phyloP scores from a whole-genome alignment of 2,888 invertebrate genomes.

The Drosophila seclusa region DNA sequence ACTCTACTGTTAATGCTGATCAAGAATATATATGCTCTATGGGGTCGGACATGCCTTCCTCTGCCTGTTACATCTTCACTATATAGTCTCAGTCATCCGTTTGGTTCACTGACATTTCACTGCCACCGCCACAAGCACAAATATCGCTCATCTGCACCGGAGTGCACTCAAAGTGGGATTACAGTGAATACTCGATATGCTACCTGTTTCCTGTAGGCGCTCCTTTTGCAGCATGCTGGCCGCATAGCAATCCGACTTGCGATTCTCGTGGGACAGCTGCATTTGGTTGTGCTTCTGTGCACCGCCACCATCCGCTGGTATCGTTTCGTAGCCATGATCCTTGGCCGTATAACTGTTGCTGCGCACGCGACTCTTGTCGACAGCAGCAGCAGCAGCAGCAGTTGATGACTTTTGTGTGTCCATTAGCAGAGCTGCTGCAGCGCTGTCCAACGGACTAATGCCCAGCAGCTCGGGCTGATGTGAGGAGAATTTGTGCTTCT shows the following conservation, averaged over 20 bases:
- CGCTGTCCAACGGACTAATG: constrained; percentile 76
- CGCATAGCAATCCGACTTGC: constrained; percentile 84
- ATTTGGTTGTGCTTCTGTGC: constrained; percentile 35
- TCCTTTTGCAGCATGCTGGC: constrained; percentile 83
- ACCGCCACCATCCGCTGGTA: constrained; percentile 80
- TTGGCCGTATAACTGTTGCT: constrained; percentile 85
- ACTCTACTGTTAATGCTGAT: neutral
- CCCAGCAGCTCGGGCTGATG: constrained; percentile 70
- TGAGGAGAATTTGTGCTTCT: constrained; percentile 84
- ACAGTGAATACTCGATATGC: neutral
- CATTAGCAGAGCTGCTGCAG: constrained; percentile 75
- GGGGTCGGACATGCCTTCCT: neutral
- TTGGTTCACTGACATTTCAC: neutral
- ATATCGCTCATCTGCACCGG: constrained; percentile 10
- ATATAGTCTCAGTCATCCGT: no score
- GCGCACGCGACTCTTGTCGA: constrained; percentile 85
- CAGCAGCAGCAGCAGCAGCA: constrained; percentile 77
- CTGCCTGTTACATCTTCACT: neutral
- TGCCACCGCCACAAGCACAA: neutral
- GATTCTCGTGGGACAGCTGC: constrained; percentile 76
- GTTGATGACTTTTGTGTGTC: constrained; percentile 52
- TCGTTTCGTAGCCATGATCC: constrained; percentile 89
- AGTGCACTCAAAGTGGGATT: neutral
- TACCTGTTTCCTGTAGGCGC: constrained; percentile 81
- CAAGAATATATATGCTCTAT: neutral